Evolutionary conservation across 2,113 vertebrate species (phyloP), one percentile per base, ranked within the genome.

Genomic region (Scophthalmus maximus): DNA sequence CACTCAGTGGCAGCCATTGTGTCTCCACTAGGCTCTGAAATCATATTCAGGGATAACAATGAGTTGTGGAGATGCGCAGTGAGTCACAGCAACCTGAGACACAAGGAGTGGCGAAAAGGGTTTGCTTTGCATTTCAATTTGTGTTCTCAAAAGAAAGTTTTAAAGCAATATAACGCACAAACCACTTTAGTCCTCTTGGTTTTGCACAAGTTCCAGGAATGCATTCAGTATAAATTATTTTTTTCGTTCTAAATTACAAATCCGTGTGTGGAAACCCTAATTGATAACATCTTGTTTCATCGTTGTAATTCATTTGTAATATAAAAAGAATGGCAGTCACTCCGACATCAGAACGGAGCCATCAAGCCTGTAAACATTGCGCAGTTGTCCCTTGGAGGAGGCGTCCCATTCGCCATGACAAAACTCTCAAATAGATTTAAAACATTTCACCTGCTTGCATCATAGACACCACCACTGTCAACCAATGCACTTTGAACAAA

Each of bases 21-120:
- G 87, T 88, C 51, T 89, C 78, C 61, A 68, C 71, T 15, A 76
- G 76, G 78, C 76, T 76, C 82, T 87, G 72, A 83, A 87, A 91
- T 81, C 64, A 84, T 81, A 85, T 79, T 78, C 74, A 68, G 53
- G 61, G 55, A 78, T 76, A 85, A 85, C 84, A 78, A 81, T 78
- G 60, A 78, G 47, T 71, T 77, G 58, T 57, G 53, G 55, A 71
- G 60, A 58, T 81, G 36, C 20, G 8, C 25, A 74, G 50, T 55
- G 67, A 88, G 36, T 73, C 62, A 76, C 14, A 55, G 58, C 25
- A 60, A 76, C 46, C 52, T 27, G 58, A 68, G 32, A 52, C 40
- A 55, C 7, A 0, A 61, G 17, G 29, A 30, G 47, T 64, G 32
- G 55, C 47, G 62, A 36, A 68, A 50, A 77, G 25, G 29, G 57